These are phyloP conservation scores for Bothrops alternatus DNA, from an alignment of 2,797 vertebrate species.

Conservation along the genomic window DNA sequence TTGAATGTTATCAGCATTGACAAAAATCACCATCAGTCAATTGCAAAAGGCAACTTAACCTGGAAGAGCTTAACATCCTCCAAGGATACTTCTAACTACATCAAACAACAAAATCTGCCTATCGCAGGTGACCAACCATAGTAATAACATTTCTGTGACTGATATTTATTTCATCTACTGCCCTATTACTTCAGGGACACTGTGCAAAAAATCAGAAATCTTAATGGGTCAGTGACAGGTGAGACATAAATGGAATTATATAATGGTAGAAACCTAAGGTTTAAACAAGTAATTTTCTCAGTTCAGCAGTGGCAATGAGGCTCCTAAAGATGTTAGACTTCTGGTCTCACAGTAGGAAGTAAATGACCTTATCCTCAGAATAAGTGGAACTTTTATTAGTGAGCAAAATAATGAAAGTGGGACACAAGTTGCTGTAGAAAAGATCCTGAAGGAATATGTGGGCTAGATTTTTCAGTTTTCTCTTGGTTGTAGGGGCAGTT, in stretches of 20 bases:
- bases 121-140: not conserved
- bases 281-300: not conserved
- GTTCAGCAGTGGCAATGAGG: not conserved
- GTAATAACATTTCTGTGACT: not conserved
- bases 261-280: not conserved
- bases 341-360: not conserved
- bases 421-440: not conserved
- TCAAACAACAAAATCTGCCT: not conserved
- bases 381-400: not conserved
- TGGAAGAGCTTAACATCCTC: not conserved
- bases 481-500: not conserved
- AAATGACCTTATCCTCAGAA: not conserved
- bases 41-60: not conserved
- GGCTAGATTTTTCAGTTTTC: not conserved
- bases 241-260: not conserved
- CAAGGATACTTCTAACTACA: not conserved
- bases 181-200: not conserved
- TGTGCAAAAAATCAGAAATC: not conserved
- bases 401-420: not conserved
- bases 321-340: not conserved
- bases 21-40: not conserved
- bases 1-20: not conserved
- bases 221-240: not conserved
- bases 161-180: not conserved
- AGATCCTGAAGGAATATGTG: not conserved